phyloP scores from a whole-genome alignment of 2,797 vertebrate species.

The Sylvilagus floridanus region DNA sequence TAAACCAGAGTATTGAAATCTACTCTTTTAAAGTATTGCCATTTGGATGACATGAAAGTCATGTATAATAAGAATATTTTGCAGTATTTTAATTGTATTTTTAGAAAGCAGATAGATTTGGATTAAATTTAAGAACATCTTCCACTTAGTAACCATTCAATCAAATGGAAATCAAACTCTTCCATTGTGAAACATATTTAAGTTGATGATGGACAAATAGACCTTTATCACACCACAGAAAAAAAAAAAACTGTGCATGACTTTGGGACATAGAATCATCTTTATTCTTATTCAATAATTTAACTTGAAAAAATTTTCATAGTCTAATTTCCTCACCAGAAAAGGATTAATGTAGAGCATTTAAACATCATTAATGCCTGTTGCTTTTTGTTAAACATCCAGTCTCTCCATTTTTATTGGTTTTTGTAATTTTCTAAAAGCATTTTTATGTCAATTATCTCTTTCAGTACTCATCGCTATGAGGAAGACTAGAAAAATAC shows the following conservation, averaged over 20 bases:
- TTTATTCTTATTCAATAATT: not conserved
- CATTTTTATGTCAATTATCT: too few relatives aligned
- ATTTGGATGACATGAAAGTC: not conserved
- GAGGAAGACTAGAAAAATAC: too few relatives aligned
- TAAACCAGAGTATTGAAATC: not conserved
- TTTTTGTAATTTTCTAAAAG: conserved; percentile 17
- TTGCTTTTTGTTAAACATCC: not conserved
- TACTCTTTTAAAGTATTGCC: not conserved
- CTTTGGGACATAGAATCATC: not conserved
- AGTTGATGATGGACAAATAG: conserved; percentile 41
- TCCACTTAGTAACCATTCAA: conserved; percentile 33
- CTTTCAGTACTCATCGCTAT: too few relatives aligned
- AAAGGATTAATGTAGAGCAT: not conserved
- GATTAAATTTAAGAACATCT: conserved; percentile 53
- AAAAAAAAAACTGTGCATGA: not conserved
- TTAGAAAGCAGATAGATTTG: conserved; percentile 23
- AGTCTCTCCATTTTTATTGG: not conserved
- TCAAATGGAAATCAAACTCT: conserved; percentile 35
- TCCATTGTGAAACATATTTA: conserved; percentile 24
- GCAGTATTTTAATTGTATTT: not conserved
- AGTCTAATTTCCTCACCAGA: not conserved
- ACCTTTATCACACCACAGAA: not conserved
- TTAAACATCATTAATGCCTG: not conserved
- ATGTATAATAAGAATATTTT: conserved; percentile 9
- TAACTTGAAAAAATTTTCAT: not conserved